Base-by-base conservation (phyloP, 2,113 vertebrate species). In the Syngnathoides biaculeatus region DNA sequence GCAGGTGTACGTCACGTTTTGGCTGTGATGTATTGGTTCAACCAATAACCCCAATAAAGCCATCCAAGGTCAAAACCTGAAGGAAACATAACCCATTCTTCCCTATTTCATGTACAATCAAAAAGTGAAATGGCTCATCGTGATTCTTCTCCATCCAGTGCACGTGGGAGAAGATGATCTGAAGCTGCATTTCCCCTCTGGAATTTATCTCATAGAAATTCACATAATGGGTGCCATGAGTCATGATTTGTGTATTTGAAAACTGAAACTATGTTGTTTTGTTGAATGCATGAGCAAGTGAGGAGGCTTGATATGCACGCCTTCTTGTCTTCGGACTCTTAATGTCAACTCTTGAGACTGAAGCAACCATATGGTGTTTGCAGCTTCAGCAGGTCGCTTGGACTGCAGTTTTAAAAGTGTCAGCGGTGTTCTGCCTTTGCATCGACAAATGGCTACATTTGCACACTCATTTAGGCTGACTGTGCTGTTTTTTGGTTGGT, bases 341-440 rank as follows among this genome's bases (percentile, higher is more conserved):
- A 63, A 63, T 71, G 50, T 74, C 66, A 64, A 24, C 11, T 73
- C 68, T 60, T 39, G 61, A 76, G 74, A 73, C 73, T 65, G 71
- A 79, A 73, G 66, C 69, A 77, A 74, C 58, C 84, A 79, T 85
- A 73, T 80, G 81, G 79, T 75, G 65, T 79, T 72, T 76, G 72
- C 63, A 30, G 58, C 69, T 62, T 71, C 69, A 0, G 15, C 61
- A 43, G 27, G 43, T n/a, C 66, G 69, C 73, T 60, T 57, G 65
- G 71, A 65, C 68, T 69, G 48, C 71, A 56, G 67, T 70, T 83
- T 79, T 79, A 66, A 75, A 80, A 74, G 35, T 60, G 30, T 0
- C 19, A 39, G 57, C n/a, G 5, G 40, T 65, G 56, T 26, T 15
- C 40, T 50, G 40, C 72, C 48, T 82, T 84, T 83, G 77, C 71